These are phyloP conservation scores for Acleris literana DNA, from an alignment of 2,888 invertebrate species.

Conservation along the genomic window DNA sequence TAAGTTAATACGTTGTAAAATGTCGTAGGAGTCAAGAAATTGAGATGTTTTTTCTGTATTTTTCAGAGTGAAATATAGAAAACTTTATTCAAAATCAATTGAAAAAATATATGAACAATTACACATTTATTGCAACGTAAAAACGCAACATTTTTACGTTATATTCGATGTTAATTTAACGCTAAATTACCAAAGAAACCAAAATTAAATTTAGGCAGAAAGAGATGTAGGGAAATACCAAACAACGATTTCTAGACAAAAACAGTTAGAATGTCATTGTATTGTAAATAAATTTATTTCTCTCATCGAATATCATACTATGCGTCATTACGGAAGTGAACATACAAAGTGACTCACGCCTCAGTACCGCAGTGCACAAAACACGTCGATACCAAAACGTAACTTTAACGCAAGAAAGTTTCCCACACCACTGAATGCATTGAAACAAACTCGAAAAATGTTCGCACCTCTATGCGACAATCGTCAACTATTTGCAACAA, in stretches of 20 bases:
- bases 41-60: no score
- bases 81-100: no score
- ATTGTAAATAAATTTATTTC: not conserved
- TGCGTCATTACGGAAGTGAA: conserved; percentile 20
- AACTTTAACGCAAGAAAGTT: conserved; percentile 8
- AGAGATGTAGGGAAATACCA: conserved; percentile 14
- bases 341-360: conserved; percentile 27
- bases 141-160: no score
- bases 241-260: conserved; percentile 11
- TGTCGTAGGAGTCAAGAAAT: no score
- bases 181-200: no score
- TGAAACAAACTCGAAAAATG: conserved; percentile 3
- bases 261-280: conserved; percentile 18
- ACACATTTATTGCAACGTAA: no score
- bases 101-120: no score
- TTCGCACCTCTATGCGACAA: conserved; percentile 35
- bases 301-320: not conserved
- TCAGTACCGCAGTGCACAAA: conserved; percentile 9
- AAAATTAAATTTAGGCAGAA: not conserved
- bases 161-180: no score
- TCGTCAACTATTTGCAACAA: conserved; percentile 30
- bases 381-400: conserved; percentile 10
- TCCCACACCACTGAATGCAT: conserved; percentile 19
- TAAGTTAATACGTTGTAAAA: no score
- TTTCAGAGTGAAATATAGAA: no score